Evolutionary conservation across 1,140 invertebrate genomes (phyloP).

Genomic region (Drosophila sechellia): DNA sequence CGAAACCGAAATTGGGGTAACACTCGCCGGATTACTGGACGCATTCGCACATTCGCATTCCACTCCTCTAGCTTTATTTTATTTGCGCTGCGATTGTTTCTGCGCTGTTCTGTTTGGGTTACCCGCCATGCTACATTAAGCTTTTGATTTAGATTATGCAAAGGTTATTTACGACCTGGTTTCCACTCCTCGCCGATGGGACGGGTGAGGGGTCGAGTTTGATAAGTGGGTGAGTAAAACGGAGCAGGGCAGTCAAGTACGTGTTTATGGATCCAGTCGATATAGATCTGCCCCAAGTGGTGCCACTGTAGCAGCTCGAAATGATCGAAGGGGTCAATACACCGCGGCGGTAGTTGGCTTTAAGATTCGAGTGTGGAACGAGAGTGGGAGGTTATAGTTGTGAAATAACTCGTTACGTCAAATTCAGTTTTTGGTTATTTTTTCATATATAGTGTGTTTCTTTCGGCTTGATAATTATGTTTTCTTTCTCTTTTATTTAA

Average conservation of each 20-base stretch:
- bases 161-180: conserved; percentile 69
- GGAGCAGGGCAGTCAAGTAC: conserved; percentile 33
- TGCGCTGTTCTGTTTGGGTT: conserved; percentile 26
- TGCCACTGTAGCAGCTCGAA: conserved; percentile 29
- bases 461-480: too few relatives aligned
- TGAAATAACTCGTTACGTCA: neutral
- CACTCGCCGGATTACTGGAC: conserved; percentile 52
- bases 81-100: conserved; percentile 31
- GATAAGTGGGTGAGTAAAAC: conserved; percentile 26
- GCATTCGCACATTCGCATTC: conserved; percentile 38
- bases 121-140: conserved; percentile 72
- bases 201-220: conserved; percentile 25
- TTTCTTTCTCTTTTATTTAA: too few relatives aligned
- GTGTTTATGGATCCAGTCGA: conserved; percentile 39
- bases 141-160: conserved; percentile 81
- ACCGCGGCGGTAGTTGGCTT: conserved; percentile 4
- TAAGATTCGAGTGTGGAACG: neutral
- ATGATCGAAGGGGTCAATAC: conserved; percentile 34
- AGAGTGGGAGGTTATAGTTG: neutral
- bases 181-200: conserved; percentile 25
- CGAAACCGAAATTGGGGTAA: conserved; percentile 72
- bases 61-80: conserved; percentile 33
- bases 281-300: conserved; percentile 30
- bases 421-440: too few relatives aligned
- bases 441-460: too few relatives aligned